phyloP scores from a whole-genome alignment of 92 coral and sea anemone genomes.

The Porites rus region DNA sequence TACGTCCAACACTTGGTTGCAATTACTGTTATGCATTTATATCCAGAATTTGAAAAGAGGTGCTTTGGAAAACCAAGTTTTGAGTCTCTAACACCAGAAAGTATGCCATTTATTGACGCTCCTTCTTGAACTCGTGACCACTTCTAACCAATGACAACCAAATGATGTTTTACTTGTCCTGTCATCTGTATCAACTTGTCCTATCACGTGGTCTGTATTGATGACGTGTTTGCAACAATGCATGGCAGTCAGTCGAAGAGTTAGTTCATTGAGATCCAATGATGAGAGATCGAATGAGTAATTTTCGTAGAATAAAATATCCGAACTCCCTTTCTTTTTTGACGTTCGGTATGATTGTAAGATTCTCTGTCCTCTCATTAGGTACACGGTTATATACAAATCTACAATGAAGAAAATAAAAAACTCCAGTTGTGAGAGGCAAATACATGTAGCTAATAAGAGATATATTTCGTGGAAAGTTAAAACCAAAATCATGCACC shows the following conservation, averaged over 20 bases:
- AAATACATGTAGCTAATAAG: neutral
- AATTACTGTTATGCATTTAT: neutral
- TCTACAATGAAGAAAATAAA: constrained; percentile 57
- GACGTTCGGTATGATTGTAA: constrained; percentile 76
- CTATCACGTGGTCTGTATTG: constrained; percentile 86
- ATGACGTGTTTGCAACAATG: constrained; percentile 88
- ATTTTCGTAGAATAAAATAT: constrained; percentile 91
- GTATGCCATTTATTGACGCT: constrained; percentile 71
- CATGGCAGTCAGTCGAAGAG: constrained; percentile 80
- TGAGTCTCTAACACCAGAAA: constrained; percentile 43
- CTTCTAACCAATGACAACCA: constrained; percentile 68
- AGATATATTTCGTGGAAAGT: too few species aligned
- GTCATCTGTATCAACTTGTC: constrained; percentile 73
- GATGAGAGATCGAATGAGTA: constrained; percentile 81
- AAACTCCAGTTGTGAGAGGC: neutral
- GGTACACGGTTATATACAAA: constrained; percentile 72
- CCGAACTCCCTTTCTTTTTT: constrained; percentile 83
- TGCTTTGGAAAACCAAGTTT: neutral
- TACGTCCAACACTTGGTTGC: too few species aligned
- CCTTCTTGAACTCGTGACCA: constrained; percentile 57
- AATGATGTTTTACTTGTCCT: constrained; percentile 37
- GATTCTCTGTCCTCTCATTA: constrained; percentile 54
- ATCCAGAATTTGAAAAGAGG: neutral
- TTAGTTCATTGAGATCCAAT: constrained; percentile 37
- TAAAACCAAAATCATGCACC: too few species aligned